Evolutionary conservation across 2,797 vertebrate genomes (phyloP), one percentile per base, ranked within the genome.

Genomic region (Parauchenoglanis punctatus): DNA sequence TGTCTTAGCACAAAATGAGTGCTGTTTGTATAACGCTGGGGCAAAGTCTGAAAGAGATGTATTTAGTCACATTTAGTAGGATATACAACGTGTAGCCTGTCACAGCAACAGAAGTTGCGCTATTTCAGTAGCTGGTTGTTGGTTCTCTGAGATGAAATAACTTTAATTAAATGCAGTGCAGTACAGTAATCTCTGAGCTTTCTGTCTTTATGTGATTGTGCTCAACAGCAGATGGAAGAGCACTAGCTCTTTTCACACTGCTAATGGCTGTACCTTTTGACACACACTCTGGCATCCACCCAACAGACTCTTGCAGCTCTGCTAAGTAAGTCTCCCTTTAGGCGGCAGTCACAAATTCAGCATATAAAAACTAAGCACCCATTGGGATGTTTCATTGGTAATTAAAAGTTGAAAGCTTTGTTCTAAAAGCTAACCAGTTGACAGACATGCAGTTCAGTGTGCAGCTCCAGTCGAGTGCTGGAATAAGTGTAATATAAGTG

Each of bases 351-450:
- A 70, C 70, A 65, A 85, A 77, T 68, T 81, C 80, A 72, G 67
- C 89, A 87, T 87, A 87, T 88, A 87, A 89, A 89, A 83, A 86
- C 85, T 80, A 82, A 81, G 85, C 61, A 89, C 73, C 88, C 80
- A 84, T 84, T 72, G 68, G 85, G 84, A 87, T 88, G 88, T 88
- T 93, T 93, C 91, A 90, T 65, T 83, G 84, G 68, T 85, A 82
- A 92, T 93, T 92, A 89, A 90, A 89, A 87, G 44, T 82, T 85
- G 52, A 88, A 81, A 80, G 86, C 46, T 54, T 72, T 85, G 25
- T 85, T 88, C 77, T 84, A 77, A 85, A 72, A 46, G 59, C 23
- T 65, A 46, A 52, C 59, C 76, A 73, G 49, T 75, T 76, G 85
- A 46, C 81, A 78, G 25, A 56, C 77, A 77, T 12, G n/a, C 85